Evolutionary conservation across 2,797 vertebrate genomes (phyloP).

Genomic region (Mycteria americana): DNA sequence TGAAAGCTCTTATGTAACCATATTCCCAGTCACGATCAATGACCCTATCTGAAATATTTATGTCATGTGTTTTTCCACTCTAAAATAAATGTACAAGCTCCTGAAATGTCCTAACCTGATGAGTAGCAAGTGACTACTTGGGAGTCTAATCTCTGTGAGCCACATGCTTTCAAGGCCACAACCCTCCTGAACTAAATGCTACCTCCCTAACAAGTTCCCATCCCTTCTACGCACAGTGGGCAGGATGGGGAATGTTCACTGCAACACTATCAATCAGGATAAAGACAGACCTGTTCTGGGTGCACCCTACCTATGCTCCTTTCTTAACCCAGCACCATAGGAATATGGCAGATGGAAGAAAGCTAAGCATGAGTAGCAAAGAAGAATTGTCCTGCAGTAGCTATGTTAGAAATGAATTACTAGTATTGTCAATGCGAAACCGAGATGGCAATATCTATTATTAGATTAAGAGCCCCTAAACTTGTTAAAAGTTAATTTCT

Average conservation of each 20-base stretch:
- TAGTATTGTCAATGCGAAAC: not conserved
- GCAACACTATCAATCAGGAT: not conserved
- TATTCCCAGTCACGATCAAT: not conserved
- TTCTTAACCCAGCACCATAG: not conserved
- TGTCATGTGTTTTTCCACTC: not conserved
- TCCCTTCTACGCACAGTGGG: fast-evolving
- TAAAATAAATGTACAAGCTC: not conserved
- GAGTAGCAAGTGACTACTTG: not conserved
- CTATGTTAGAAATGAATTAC: not conserved
- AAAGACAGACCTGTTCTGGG: not conserved
- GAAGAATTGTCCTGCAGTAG: not conserved
- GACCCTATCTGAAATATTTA: not conserved
- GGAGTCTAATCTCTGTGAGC: not conserved
- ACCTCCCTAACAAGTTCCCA: not conserved
- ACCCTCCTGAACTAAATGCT: not conserved
- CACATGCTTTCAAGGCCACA: not conserved
- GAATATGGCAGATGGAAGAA: not conserved
- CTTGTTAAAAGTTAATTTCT: not conserved
- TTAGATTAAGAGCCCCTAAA: not conserved
- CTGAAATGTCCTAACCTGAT: not conserved
- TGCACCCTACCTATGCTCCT: not conserved
- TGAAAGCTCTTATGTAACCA: not conserved
- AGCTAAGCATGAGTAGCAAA: not conserved
- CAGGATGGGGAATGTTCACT: not conserved
- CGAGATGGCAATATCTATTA: not conserved